These are phyloP conservation scores for Tolmerus cingulatus DNA, from an alignment of 2,888 invertebrate species.

Conservation along the genomic window DNA sequence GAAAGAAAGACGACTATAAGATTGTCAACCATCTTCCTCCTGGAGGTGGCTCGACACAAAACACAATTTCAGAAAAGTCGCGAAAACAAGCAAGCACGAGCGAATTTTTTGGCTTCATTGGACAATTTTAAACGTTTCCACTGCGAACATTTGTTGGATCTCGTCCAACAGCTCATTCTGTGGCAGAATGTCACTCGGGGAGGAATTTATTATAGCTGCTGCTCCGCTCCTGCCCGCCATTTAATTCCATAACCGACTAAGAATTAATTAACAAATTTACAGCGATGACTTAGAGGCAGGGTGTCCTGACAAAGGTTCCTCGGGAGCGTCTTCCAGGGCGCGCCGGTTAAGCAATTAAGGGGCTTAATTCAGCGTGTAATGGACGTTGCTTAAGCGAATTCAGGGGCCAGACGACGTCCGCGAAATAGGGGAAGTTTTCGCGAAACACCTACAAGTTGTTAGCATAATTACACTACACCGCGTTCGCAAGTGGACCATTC, in stretches of 20 bases:
- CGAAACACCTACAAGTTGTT: not conserved
- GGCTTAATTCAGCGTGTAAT: not conserved
- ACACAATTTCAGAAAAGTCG: slow-evolving; percentile 4
- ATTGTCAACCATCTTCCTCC: not conserved
- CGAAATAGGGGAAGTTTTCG: not conserved
- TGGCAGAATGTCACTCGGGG: slow-evolving; percentile 17
- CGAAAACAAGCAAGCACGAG: slow-evolving; percentile 24
- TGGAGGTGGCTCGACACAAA: not conserved
- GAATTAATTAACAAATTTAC: slow-evolving; percentile 14
- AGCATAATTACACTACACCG: not conserved
- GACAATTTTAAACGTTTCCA: slow-evolving; percentile 23
- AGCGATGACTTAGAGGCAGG: not conserved
- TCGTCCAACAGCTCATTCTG: not conserved
- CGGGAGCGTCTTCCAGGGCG: not conserved
- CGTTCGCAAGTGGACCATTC: not conserved
- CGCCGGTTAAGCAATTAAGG: not conserved
- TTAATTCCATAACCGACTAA: slow-evolving; percentile 19
- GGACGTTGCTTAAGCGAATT: not conserved
- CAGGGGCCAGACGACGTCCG: not conserved
- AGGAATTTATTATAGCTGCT: slow-evolving; percentile 27
- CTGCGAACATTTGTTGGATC: slow-evolving; percentile 15
- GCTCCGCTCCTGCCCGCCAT: not conserved
- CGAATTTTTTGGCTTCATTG: not conserved
- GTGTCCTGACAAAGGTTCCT: not conserved
- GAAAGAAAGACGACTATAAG: not conserved